phyloP scores from a whole-genome alignment of 1,140 invertebrate genomes.

The Mycetomoellerius zeteki region DNA sequence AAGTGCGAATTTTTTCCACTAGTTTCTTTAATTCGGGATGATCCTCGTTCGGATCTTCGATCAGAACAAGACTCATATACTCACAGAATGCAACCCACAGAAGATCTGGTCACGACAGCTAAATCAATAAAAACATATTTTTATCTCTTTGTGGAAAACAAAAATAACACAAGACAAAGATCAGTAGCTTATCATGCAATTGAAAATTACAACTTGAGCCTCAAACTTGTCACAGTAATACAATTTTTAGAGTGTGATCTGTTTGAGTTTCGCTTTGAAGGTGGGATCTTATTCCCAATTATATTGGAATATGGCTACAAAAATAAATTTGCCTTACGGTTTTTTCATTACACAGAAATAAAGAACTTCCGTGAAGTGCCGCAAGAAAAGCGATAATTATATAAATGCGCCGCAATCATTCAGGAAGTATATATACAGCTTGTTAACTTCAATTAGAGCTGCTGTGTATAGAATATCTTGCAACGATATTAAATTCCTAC shows the following conservation, averaged over 20 bases:
- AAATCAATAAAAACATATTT: neutral
- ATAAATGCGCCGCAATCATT: neutral
- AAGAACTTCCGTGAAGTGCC: too few species aligned
- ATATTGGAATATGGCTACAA: conserved; percentile 17
- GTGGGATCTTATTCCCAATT: conserved; percentile 54
- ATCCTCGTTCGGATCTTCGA: conserved; percentile 27
- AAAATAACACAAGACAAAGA: too few species aligned
- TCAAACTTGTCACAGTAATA: conserved; percentile 54
- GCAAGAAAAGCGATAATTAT: too few species aligned
- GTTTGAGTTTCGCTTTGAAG: conserved; percentile 48
- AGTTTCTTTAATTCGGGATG: conserved; percentile 60
- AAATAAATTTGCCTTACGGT: neutral
- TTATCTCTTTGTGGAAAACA: too few species aligned
- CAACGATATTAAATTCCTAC: neutral
- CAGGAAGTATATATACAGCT: neutral
- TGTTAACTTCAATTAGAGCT: too few species aligned
- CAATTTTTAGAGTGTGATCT: neutral
- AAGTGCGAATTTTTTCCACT: conserved; percentile 81
- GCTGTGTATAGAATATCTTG: too few species aligned
- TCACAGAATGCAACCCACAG: neutral
- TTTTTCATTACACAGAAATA: too few species aligned
- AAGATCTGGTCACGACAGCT: conserved; percentile 65
- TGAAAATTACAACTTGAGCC: conserved; percentile 36
- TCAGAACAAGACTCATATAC: neutral
- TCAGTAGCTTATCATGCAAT: neutral